Conservation (phyloP, 2,797 vertebrate genomes). For the Chromobotia macracanthus region DNA sequence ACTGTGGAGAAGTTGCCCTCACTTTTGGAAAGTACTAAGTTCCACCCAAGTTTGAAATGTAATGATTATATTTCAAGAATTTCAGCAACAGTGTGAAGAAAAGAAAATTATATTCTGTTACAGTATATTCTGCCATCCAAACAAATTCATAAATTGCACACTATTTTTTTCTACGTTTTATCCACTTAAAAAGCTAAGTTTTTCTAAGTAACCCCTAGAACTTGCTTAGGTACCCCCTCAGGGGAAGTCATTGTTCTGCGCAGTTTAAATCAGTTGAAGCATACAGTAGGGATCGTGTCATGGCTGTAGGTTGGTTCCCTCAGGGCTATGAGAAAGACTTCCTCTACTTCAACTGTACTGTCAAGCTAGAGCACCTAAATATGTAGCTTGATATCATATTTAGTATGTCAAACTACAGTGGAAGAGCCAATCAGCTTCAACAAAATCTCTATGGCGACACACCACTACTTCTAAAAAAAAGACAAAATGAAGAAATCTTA, state of each 20-base stretch:
- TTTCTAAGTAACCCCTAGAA: background rate
- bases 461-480: background rate
- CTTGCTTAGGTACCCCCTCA: background rate
- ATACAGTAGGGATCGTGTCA: constrained; percentile 35
- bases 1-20: too few relatives aligned
- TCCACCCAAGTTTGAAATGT: too few relatives aligned
- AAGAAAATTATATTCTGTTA: too few relatives aligned
- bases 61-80: too few relatives aligned
- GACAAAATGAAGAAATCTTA: background rate
- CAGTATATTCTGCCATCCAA: too few relatives aligned
- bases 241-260: background rate
- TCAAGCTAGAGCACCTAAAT: constrained; percentile 19
- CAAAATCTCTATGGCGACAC: background rate
- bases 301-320: constrained; percentile 37
- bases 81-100: too few relatives aligned
- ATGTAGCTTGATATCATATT: constrained; percentile 18
- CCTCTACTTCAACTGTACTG: background rate
- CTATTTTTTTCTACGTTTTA: background rate
- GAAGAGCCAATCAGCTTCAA: background rate
- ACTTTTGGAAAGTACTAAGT: too few relatives aligned
- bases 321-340: constrained; percentile 4
- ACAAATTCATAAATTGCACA: background rate
- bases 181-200: background rate
- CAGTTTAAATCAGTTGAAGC: constrained; percentile 36
- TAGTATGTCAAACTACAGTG: constrained; percentile 9